Evolutionary conservation across 2,888 invertebrate species (phyloP).

Genomic region (Hirtodrosophila cameraria): DNA sequence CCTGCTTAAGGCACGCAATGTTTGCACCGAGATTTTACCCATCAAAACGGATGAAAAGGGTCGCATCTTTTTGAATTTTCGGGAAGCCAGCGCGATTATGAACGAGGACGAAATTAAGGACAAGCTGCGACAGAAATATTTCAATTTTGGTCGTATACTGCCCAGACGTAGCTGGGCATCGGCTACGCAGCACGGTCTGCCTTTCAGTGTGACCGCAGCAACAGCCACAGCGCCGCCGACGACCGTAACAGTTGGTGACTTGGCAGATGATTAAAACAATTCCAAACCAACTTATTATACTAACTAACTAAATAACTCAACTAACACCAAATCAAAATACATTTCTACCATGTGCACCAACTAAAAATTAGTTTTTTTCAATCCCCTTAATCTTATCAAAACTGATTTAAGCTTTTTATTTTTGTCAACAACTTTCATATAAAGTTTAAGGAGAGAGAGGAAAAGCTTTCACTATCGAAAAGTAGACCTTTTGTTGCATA

Average conservation of each 20-base stretch:
- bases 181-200: slow-evolving; percentile 80
- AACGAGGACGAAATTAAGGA: slow-evolving; percentile 84
- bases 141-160: slow-evolving; percentile 82
- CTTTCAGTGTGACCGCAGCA: slow-evolving; percentile 63
- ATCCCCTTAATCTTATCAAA: neutral
- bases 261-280: slow-evolving; percentile 65
- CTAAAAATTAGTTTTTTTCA: neutral
- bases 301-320: neutral
- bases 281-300: neutral
- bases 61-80: slow-evolving; percentile 83
- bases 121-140: slow-evolving; percentile 82
- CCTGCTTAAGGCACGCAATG: slow-evolving; percentile 82
- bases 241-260: slow-evolving; percentile 64
- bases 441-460: slow-evolving; percentile 2
- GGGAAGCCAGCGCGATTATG: slow-evolving; percentile 84
- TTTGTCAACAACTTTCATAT: neutral
- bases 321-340: neutral
- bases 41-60: slow-evolving; percentile 84
- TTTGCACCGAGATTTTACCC: slow-evolving; percentile 84
- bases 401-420: neutral
- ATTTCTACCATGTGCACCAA: slow-evolving; percentile 28
- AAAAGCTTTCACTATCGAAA: slow-evolving; percentile 27
- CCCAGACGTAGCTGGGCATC: slow-evolving; percentile 82
- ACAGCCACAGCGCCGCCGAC: slow-evolving; percentile 51
- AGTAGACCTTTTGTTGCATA: slow-evolving; percentile 38